Conservation (phyloP, 2,797 vertebrate genomes). For the Tamandua tetradactyla region DNA sequence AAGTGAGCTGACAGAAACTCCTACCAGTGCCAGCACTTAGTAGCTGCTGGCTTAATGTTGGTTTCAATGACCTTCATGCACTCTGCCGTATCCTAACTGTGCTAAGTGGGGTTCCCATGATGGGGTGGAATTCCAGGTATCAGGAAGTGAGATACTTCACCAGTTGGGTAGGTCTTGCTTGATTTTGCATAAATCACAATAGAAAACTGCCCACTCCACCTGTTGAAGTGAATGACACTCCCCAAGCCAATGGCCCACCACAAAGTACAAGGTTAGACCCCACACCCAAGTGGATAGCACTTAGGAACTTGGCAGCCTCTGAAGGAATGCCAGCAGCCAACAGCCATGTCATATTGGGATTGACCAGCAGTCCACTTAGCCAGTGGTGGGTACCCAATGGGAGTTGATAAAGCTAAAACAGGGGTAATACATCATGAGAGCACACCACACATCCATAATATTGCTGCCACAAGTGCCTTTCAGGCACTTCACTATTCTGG, state of each 20-base stretch:
- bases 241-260: not conserved
- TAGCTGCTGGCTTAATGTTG: not conserved
- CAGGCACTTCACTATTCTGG: not conserved
- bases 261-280: not conserved
- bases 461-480: not conserved
- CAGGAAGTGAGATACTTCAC: fast-evolving
- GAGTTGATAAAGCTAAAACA: not conserved
- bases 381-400: not conserved
- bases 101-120: not conserved
- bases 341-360: not conserved
- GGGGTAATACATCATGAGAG: not conserved
- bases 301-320: too few species aligned
- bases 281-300: not conserved
- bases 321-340: not conserved
- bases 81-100: not conserved
- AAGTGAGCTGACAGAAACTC: not conserved
- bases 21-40: not conserved
- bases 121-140: not conserved
- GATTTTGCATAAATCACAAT: not conserved
- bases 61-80: not conserved
- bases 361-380: not conserved
- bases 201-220: too few species aligned
- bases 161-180: too few species aligned
- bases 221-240: not conserved
- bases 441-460: not conserved